Evolutionary conservation across 1,140 invertebrate species (phyloP), one percentile per base, ranked within the genome.

Genomic region (Megathymus violae): DNA sequence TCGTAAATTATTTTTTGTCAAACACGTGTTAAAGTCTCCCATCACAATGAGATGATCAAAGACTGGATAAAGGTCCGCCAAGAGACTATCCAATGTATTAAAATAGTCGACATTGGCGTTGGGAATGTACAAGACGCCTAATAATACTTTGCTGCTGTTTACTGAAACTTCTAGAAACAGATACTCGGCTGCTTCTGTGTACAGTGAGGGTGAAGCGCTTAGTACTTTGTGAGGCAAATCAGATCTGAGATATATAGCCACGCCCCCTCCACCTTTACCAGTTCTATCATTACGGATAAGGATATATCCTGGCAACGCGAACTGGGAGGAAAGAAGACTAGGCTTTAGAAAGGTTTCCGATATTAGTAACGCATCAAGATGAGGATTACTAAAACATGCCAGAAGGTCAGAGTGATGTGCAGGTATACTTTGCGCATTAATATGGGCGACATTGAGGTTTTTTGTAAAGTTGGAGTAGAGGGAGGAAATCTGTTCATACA

Each of bases 221-320:
- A 64, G 10, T 22, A 22, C 19, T 22, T 22, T 22, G 19, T 22
- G 19, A 22, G 36, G n/a, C 38, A 67, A 48, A 19, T 62, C 31
- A 14, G 36, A 48, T n/a, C 52, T 17, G 17, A 58, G 27, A 19
- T 64, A 64, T 22, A 64, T 50, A 31, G 43, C 34, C 4, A 67
- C 65, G 14, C 52, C 65, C 5, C 52, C 60, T 0, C 64, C 50
- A 19, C 44, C 56, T 15, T 40, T 46, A 10, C 41, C 50, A 2
- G 13, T 46, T 13, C 65, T 44, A 52, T 62, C 65, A 15, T 67
- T 67, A 3, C 65, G 44, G 7, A 67, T 43, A 5, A 62, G 54
- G 13, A 19, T 41, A 11, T 54, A 67, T 3, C 51, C 50, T 19
- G 48, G 58, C 2, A 67, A 5, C 11, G 64, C 13, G 34, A 48